These are phyloP conservation scores for Lampris incognitus DNA, from an alignment of 2,113 vertebrate species.

Conservation along the genomic window DNA sequence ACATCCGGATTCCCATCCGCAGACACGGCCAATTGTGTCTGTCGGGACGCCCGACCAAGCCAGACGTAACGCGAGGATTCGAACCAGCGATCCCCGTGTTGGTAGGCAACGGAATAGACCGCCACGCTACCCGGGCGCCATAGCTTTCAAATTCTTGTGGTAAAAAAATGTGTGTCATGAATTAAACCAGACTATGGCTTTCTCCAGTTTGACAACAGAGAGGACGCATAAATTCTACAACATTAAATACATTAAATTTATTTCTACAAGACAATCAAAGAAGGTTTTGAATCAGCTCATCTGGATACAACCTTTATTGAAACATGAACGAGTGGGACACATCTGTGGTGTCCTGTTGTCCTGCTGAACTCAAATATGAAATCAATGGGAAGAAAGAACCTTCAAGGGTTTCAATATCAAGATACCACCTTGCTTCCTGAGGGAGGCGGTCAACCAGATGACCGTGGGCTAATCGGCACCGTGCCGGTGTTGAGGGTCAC, in stretches of 20 bases:
- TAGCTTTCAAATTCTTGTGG: too few relatives aligned
- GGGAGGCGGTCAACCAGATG: constrained; percentile 97
- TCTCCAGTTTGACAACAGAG: background rate
- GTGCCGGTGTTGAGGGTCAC: constrained; percentile 88
- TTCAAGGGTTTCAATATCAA: constrained; percentile 88
- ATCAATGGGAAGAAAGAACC: constrained; percentile 83
- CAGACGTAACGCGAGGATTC: too few relatives aligned
- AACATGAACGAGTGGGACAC: constrained; percentile 82
- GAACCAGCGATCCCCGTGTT: too few relatives aligned
- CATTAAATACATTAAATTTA: background rate
- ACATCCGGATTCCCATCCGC: too few relatives aligned
- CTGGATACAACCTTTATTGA: too few relatives aligned
- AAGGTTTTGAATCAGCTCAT: too few relatives aligned
- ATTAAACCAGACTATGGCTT: constrained; percentile 5
- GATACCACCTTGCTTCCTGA: constrained; percentile 96
- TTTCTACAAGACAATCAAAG: background rate
- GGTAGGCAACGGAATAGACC: too few relatives aligned
- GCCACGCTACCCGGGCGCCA: too few relatives aligned
- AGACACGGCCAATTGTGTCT: too few relatives aligned
- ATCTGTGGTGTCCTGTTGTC: constrained; percentile 87
- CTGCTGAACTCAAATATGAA: constrained; percentile 85
- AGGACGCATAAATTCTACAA: background rate
- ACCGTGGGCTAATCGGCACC: constrained; percentile 87
- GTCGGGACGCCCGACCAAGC: too few relatives aligned
- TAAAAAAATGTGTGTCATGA: too few relatives aligned